Conservation (phyloP, 2,113 vertebrate species). For the Podocnemis expansa region DNA sequence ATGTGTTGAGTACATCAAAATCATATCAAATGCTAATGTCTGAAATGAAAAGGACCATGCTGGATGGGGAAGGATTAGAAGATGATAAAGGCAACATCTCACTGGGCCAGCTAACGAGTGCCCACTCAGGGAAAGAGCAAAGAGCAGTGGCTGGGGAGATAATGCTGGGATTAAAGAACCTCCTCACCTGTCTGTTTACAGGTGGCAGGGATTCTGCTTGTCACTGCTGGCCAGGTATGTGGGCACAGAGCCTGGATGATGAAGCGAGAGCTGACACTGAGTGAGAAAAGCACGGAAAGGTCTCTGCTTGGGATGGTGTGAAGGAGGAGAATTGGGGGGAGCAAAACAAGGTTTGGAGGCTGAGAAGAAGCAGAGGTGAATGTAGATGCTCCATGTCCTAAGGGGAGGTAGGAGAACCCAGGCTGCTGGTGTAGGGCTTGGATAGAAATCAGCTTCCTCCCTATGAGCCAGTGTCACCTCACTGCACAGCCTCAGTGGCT, state of each 20-base stretch:
- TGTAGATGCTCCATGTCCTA: no score
- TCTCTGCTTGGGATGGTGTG: not conserved
- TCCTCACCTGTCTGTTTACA: not conserved
- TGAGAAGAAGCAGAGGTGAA: not conserved
- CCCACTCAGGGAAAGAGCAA: not conserved
- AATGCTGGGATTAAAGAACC: not conserved
- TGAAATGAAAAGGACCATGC: not conserved
- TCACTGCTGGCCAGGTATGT: not conserved
- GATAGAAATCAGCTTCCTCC: not conserved
- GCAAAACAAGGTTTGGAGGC: not conserved
- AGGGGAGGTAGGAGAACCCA: not conserved
- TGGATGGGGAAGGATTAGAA: not conserved
- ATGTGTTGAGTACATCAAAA: not conserved
- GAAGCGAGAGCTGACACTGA: not conserved
- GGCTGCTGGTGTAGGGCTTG: not conserved
- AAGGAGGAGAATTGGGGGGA: not conserved
- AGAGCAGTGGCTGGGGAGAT: not conserved
- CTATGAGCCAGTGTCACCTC: rapidly evolving
- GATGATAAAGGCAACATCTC: not conserved
- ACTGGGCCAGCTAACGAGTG: slow-evolving; percentile 8
- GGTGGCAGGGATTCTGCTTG: not conserved
- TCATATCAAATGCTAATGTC: not conserved
- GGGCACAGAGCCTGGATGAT: not conserved
- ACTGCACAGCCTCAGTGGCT: not conserved
- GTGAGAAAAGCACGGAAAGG: rapidly evolving